Base-by-base conservation (phyloP, 1,140 invertebrate genomes). In the Callitettix versicolor region DNA sequence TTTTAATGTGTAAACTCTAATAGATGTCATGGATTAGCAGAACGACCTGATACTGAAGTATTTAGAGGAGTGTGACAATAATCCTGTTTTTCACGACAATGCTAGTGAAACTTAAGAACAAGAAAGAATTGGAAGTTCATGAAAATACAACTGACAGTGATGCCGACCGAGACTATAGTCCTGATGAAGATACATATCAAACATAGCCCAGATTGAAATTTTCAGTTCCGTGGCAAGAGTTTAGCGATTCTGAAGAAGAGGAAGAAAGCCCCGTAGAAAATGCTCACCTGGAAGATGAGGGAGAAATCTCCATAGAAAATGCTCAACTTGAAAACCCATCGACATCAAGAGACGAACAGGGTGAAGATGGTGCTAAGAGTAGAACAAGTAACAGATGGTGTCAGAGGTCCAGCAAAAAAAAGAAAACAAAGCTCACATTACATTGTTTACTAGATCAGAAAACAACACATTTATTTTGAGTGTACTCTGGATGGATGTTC, bases 21-120 rank as follows among this genome's bases (percentile, higher is more conserved):
- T n/a, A n/a, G n/a, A n/a, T n/a, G n/a, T n/a, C n/a, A n/a, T n/a
- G n/a, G n/a, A n/a, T n/a, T n/a, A n/a, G 15, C 47, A 50, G 18
- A 24, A 50, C 22, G 20, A 50, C 17, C 22, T 50, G 22, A 50
- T 26, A 50, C 12, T 50, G 24, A 30, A 50, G 18, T 50, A n/a
- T 50, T 22, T 26, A 22, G n/a, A 30, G 22, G 47, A 34, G n/a
- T 36, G 20, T n/a, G n/a, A n/a, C n/a, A 20, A 33, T 50, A 20
- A 26, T 33, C 30, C 47, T 50, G 30, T 15, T 30, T 50, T n/a
- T 50, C 12, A 50, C 47, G 24, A 50, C 18, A n/a, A 24, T 30
- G n/a, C 47, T 14, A 26, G 47, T 50, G 47, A 50, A 50, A 34
- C 18, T 50, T 26, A 15, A 4, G 47, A n/a, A 50, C 30, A n/a